Evolutionary conservation across 1,140 invertebrate genomes (phyloP).

Genomic region (Agrilus planipennis): DNA sequence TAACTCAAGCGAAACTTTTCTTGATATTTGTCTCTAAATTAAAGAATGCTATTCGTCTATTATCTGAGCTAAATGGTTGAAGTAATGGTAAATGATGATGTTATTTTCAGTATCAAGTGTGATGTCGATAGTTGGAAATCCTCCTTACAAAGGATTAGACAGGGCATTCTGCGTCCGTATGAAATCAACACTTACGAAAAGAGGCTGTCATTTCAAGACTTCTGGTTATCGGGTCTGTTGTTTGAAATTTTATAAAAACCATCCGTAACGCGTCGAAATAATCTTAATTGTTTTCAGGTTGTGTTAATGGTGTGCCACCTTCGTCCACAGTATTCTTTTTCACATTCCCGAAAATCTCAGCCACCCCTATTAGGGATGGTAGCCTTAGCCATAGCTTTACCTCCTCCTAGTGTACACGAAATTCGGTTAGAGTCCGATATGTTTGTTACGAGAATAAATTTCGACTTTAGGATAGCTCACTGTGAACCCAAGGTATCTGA

Average conservation of each 20-base stretch:
- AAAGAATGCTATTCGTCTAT: too few relatives aligned
- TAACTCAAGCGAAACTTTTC: slow-evolving; percentile 1
- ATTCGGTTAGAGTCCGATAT: slow-evolving; percentile 90
- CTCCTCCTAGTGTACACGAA: slow-evolving; percentile 92
- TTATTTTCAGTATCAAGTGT: slow-evolving; percentile 67
- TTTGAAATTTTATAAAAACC: slow-evolving; percentile 1
- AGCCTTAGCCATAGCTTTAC: slow-evolving; percentile 85
- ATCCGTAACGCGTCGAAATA: neutral
- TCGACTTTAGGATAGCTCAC: slow-evolving; percentile 92
- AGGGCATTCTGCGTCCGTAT: slow-evolving; percentile 91
- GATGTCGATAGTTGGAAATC: slow-evolving; percentile 68
- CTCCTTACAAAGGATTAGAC: slow-evolving; percentile 74
- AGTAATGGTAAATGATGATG: too few relatives aligned
- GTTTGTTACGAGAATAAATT: slow-evolving; percentile 88
- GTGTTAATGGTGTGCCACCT: slow-evolving; percentile 82
- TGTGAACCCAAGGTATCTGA: slow-evolving; percentile 94
- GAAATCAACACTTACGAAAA: slow-evolving; percentile 95
- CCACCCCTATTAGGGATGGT: slow-evolving; percentile 86
- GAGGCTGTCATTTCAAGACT: slow-evolving; percentile 95
- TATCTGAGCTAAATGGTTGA: too few relatives aligned
- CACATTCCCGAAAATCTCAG: slow-evolving; percentile 70
- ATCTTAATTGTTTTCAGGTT: slow-evolving; percentile 51
- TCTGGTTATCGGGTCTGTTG: slow-evolving; percentile 92
- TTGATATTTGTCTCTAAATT: too few relatives aligned
- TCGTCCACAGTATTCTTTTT: slow-evolving; percentile 83